phyloP scores from a whole-genome alignment of 1,140 invertebrate species.

The Myzus persicae region DNA sequence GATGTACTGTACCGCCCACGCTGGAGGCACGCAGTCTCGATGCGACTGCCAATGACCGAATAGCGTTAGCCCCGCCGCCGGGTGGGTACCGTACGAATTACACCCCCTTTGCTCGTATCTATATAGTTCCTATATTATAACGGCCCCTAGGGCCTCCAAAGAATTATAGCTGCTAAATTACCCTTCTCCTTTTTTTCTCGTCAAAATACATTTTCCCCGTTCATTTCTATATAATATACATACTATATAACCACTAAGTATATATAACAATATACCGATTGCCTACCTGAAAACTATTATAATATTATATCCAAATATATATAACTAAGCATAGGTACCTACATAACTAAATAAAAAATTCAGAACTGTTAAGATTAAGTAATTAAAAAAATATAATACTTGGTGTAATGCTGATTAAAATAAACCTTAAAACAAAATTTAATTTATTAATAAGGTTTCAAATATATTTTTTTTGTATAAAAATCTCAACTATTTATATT shows the following conservation, averaged over 20 bases:
- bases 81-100: slow-evolving; percentile 49
- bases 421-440: background rate
- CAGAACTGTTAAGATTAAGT: background rate
- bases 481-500: background rate
- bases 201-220: background rate
- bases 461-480: background rate
- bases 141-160: background rate
- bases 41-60: slow-evolving; percentile 56
- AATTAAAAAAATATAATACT: background rate
- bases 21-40: slow-evolving; percentile 50
- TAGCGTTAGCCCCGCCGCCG: slow-evolving; percentile 44
- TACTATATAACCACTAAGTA: background rate
- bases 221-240: background rate
- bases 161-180: slow-evolving; percentile 34
- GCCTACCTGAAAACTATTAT: background rate
- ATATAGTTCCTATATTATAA: slow-evolving; percentile 29
- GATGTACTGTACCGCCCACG: slow-evolving; percentile 37
- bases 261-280: background rate
- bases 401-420: background rate
- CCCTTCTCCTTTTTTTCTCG: background rate
- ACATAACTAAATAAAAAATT: background rate
- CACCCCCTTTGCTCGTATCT: background rate
- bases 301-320: background rate
- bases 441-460: background rate
- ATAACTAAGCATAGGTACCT: background rate